These are phyloP conservation scores for Harpagus bidentatus DNA, from an alignment of 2,113 vertebrate genomes.

Conservation along the genomic window DNA sequence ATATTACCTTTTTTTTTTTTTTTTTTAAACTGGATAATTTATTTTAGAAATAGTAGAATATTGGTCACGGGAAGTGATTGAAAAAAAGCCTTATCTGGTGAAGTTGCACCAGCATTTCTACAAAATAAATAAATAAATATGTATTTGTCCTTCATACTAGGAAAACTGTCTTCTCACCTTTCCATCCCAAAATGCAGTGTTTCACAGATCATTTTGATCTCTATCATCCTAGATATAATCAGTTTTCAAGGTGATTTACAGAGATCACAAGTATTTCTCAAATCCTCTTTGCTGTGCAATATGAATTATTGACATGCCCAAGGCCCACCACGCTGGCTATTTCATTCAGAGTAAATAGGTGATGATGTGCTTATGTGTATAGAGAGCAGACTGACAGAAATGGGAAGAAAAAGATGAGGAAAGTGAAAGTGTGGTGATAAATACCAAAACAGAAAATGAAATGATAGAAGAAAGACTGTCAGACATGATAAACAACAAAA, in stretches of 20 bases:
- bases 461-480: background rate
- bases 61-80: background rate
- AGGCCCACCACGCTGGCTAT: background rate
- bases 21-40: background rate
- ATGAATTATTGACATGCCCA: background rate
- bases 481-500: background rate
- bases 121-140: background rate
- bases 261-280: background rate
- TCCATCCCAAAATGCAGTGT: background rate
- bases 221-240: background rate
- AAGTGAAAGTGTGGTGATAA: background rate
- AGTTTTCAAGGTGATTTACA: conserved; percentile 1
- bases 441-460: background rate
- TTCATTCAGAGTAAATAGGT: background rate
- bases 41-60: background rate
- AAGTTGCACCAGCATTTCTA: background rate
- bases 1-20: background rate
- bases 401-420: background rate
- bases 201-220: background rate
- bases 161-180: background rate
- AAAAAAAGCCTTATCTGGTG: background rate
- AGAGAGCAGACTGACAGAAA: background rate
- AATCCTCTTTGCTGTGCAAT: background rate
- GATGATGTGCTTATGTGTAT: background rate
- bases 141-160: background rate